A percentile compares a stretch with the other conserved stretches of the same genome.
phyloP scores from a whole-genome alignment of 30 jellyfish, hydroid and myxozoan genomes.

The Phacellophora camtschatica region DNA sequence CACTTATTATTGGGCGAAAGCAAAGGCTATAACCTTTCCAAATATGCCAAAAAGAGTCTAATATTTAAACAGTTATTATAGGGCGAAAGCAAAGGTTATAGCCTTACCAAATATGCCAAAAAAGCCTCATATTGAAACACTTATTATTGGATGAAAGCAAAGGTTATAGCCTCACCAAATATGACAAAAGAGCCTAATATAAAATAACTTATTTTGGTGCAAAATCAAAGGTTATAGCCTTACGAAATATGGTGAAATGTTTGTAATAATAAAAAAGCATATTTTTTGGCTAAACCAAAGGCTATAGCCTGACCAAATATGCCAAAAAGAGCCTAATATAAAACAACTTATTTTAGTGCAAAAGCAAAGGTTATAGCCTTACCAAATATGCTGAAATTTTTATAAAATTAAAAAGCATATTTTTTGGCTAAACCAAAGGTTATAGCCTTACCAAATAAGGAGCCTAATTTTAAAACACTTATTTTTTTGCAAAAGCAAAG shows the following conservation, averaged over 20 bases:
- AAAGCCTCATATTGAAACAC: not conserved
- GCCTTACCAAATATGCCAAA: not conserved
- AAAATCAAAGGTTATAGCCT: too few relatives aligned
- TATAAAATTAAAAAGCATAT: not conserved
- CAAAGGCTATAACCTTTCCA: too few relatives aligned
- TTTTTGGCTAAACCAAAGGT: too few relatives aligned
- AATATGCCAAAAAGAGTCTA: too few relatives aligned
- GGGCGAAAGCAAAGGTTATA: not conserved
- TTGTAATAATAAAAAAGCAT: too few relatives aligned
- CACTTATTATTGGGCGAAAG: not conserved
- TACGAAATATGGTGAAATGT: not conserved
- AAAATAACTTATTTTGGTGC: too few relatives aligned
- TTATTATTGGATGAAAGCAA: not conserved
- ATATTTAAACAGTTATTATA: not conserved
- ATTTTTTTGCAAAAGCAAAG: not conserved
- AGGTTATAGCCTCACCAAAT: not conserved
- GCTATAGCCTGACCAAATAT: too few relatives aligned
- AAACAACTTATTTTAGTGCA: not conserved
- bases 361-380: not conserved
- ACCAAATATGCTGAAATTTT: not conserved
- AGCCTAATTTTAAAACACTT: not conserved
- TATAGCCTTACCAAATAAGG: too few relatives aligned
- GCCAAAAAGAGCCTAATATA: not conserved
- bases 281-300: too few relatives aligned
- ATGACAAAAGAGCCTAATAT: too few relatives aligned